Evolutionary conservation across 30 jellyfish, hydroid and myxozoan species (phyloP), one percentile per base, ranked within the genome.

Genomic region (Aurelia coerulea): DNA sequence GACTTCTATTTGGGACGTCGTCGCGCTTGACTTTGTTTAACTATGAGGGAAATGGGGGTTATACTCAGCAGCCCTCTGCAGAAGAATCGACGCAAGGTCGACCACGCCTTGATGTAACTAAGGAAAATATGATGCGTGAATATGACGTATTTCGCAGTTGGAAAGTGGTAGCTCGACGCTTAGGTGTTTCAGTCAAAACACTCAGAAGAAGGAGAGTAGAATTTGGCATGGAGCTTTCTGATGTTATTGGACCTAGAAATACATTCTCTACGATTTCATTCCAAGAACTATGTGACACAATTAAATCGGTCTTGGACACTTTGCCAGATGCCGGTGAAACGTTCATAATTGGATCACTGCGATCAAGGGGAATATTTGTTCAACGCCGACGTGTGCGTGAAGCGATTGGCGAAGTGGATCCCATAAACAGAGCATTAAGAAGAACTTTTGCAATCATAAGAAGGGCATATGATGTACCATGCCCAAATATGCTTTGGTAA

Each of bases 241-340:
- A 3, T 3, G 67, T 58, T 15, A 5, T 12, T 58, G 67, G 67
- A 12, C 67, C 67, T 1, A 58, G 67, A 58, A 18, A 58, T 2
- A 58, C 67, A 18, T 58, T 58, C 67, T 58, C 67, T 15, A 18
- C 18, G 2, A 58, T 58, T 12, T 12, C 29, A 15, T 58, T 58
- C 29, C 29, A 58, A 58, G 29, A 58, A 58, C 67, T 58, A 58
- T 58, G 67, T 18, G 67, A 58, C 29, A 18, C 67, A 58, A 18
- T 58, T 1, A 12, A 18, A 58, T 1, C 29, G 5, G 67, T 58
- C 29, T 18, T 58, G 67, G 67, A 58, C 5, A 58, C 67, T 58
- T 58, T 58, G 67, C 67, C 67, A 58, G 67, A 58, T 58, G 67
- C 29, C 29, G 67, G 67, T 12, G 67, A 58, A 58, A 58, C 67